Evolutionary conservation across 2,113 vertebrate species (phyloP).

Genomic region (Gymnorhina tibicen): DNA sequence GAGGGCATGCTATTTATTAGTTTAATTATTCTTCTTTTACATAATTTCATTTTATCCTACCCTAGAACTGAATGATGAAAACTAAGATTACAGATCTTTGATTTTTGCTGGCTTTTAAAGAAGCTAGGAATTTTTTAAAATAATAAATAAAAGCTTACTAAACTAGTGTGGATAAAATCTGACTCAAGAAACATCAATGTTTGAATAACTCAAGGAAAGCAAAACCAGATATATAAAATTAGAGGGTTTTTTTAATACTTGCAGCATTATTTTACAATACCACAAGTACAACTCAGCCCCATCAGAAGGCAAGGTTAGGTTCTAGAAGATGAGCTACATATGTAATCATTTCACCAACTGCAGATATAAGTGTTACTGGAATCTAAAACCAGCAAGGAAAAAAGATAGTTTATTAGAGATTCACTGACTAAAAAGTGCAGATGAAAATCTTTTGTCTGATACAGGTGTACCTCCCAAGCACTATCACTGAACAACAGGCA

Average conservation of each 20-base stretch:
- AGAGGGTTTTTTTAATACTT: constrained; percentile 5
- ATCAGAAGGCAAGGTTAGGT: constrained; percentile 42
- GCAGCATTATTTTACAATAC: constrained; percentile 34
- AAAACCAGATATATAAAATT: neutral
- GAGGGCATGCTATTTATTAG: constrained; percentile 4
- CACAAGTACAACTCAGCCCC: constrained; percentile 10
- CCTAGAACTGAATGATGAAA: neutral
- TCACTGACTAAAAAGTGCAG: constrained; percentile 65
- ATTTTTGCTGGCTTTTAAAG: constrained; percentile 21
- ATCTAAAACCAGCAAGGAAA: constrained; percentile 71
- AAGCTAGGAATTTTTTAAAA: neutral
- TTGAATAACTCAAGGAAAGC: constrained; percentile 38
- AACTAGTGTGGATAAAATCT: constrained; percentile 21
- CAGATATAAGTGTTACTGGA: constrained; percentile 80
- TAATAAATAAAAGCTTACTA: neutral
- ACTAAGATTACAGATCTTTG: constrained; percentile 15
- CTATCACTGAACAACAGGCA: constrained; percentile 58
- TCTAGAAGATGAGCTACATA: constrained; percentile 62
- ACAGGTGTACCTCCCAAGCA: constrained; percentile 17
- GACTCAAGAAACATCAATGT: constrained; percentile 7
- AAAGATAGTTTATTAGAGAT: constrained; percentile 55
- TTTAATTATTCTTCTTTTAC: neutral
- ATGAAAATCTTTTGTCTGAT: constrained; percentile 72
- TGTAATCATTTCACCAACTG: constrained; percentile 76
- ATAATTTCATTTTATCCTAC: constrained; percentile 40